Base-by-base conservation (phyloP, 1,140 invertebrate genomes). In the Phenacoccus solenopsis region DNA sequence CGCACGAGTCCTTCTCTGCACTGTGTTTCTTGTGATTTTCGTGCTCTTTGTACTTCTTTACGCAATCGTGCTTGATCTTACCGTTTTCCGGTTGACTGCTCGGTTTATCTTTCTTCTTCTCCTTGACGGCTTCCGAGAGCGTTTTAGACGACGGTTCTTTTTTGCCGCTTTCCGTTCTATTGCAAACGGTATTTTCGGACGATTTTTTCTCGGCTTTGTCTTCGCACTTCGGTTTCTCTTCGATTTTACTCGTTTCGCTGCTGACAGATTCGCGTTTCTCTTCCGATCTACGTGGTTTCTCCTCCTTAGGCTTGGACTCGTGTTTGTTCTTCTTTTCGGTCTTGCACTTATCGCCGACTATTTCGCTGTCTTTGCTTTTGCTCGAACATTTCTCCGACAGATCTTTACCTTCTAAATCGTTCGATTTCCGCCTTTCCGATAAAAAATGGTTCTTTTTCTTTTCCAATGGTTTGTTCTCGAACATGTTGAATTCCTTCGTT, bases 11-110 rank as follows among this genome's bases (percentile, higher is more conserved):
- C 35, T 64, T 68, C 70, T 69, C 74, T 61, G 0, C 70, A n/a
- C 38, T 49, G 16, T 49, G 61, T 7, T 72, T 70, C 69, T 76
- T 74, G 22, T 74, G 69, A 67, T 76, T 76, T 27, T 75, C 71
- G 61, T 75, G 72, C 49, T 75, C 74, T 67, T 74, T 75, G 25
- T 25, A 64, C 61, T 72, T 76, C 25, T 76, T 72, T 69, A 72
- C 70, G n/a, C 73, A 74, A 61, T 73, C 74, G 69, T 32, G 69
- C 70, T 74, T 78, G 76, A 67, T 78, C 75, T 72, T 78, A 76
- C 32, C 76, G 73, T 76, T 78, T 74, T 78, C 76, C 16, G 76
- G 70, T 24, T 71, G 49, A 67, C 69, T 16, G 56, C 49, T 24
- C 59, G 70, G 3, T 57, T 61, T 57, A 70, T 72, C 27, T 75